Evolutionary conservation across 2,888 invertebrate species (phyloP), one percentile per base, ranked within the genome.

Genomic region (Arctia plantaginis): DNA sequence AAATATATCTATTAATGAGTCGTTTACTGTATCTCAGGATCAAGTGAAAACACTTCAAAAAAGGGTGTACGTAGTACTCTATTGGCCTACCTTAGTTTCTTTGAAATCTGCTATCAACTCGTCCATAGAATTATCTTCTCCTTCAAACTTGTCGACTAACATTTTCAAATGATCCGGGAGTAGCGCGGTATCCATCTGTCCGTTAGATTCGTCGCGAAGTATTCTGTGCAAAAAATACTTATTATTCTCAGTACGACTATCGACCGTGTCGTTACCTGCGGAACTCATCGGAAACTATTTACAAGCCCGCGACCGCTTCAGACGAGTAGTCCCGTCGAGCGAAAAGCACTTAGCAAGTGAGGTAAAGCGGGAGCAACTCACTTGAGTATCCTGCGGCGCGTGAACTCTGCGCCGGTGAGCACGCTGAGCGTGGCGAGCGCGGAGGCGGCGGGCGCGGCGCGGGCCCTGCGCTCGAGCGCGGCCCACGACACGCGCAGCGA

Each of bases 301-400:
- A n/a, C n/a, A n/a, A n/a, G n/a, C n/a, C n/a, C n/a, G n/a, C n/a
- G n/a, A n/a, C n/a, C n/a, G n/a, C n/a, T n/a, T n/a, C n/a, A n/a
- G n/a, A n/a, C n/a, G n/a, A n/a, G n/a, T n/a, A n/a, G n/a, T n/a
- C n/a, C n/a, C n/a, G n/a, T n/a, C n/a, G n/a, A n/a, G n/a, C n/a
- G n/a, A n/a, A 35, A 35, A 35, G 35, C 35, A 35, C 35, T 3
- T 35, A 35, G 3, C 35, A 35, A 35, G 1, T 1, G 41, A 12
- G 41, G 41, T 12, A 12, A 1, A 0, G 59, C 4, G 23, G 27
- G 12, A 6, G 3, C 10, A 41, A 68, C 75, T 65, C 76, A 94
- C 94, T 89, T 92, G 67, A 94, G 90, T 89, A 95, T 94, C 87
- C 95, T 86, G 10, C 91, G 86, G 0, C 94, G 74, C 0, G 93